Evolutionary conservation across 1,140 invertebrate genomes (phyloP), one percentile per base, ranked within the genome.

Genomic region (Drosophila eugracilis): DNA sequence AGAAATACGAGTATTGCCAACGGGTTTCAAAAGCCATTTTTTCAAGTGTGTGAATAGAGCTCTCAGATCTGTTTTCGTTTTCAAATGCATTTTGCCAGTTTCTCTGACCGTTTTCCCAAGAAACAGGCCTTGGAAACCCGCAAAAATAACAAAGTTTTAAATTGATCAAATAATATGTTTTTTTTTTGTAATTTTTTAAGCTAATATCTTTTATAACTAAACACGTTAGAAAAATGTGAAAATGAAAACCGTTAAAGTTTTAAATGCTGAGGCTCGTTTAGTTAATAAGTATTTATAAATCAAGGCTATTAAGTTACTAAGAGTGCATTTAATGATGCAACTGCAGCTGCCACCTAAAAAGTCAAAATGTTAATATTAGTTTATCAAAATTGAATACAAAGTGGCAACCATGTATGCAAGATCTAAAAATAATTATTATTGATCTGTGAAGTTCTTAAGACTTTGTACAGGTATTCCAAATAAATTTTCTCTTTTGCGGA

Each of bases 1-100:
- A 79, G 71, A 90, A 84, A 70, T 75, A 80, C 69, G 50, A 60
- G 70, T 59, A 72, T 62, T 84, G 69, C 72, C 69, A 80, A 71
- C 65, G 54, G 58, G 15, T 28, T 69, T 66, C 34, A 52, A 48
- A 49, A 66, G 4, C 47, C 15, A 10, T 12, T 28, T 22, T 34
- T 19, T 37, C 10, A 2, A 37, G n/a, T 22, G 5, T 50, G 21
- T 28, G 21, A 34, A 17, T 22, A 28, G 26, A 59, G 26, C 49
- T 52, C 24, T 53, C 7, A 39, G 24, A 26, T 36, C 49, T 37
- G 21, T 52, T 37, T 17, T 37, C 14, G 34, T 15, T 26, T 26
- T 52, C 24, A 28, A 26, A 10, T 28, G 14, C 24, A 47, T 26
- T 28, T 26, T 28, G 44, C 14, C 6, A 45, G 3, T 10, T 45